Evolutionary conservation across 1,140 invertebrate genomes (phyloP).

Genomic region (Eubasilissa regina): DNA sequence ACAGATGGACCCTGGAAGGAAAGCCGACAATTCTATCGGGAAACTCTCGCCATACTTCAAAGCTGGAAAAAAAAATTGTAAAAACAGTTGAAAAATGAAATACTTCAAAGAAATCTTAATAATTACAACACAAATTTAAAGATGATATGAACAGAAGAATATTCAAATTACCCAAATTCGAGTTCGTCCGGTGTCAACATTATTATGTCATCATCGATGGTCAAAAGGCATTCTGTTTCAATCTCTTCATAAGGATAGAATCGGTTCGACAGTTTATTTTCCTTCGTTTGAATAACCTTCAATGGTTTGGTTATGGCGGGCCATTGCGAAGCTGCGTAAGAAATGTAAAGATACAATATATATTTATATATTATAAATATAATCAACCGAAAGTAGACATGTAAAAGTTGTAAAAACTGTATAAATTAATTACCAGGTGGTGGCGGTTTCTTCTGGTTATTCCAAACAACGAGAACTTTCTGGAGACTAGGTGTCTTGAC

Average conservation of each 20-base stretch:
- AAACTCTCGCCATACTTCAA: constrained; percentile 94
- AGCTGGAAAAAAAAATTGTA: constrained; percentile 64
- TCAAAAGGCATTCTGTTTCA: constrained; percentile 92
- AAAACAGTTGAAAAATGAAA: constrained; percentile 2
- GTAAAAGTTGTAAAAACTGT: not conserved
- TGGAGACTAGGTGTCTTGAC: constrained; percentile 87
- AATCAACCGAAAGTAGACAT: constrained; percentile 18
- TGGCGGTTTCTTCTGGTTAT: constrained; percentile 91
- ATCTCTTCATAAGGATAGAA: constrained; percentile 95
- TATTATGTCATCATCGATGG: constrained; percentile 94
- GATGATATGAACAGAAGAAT: not conserved
- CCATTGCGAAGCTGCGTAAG: constrained; percentile 81
- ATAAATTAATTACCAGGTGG: constrained; percentile 78
- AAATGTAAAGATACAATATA: not conserved
- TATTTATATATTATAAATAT: not conserved
- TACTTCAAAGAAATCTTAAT: constrained; percentile 11
- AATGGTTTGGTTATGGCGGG: constrained; percentile 91
- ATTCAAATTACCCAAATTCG: constrained; percentile 85
- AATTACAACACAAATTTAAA: no score
- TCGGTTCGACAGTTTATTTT: constrained; percentile 94
- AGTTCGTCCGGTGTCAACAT: constrained; percentile 95
- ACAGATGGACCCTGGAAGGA: constrained; percentile 90
- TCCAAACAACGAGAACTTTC: constrained; percentile 94
- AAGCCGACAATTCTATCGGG: constrained; percentile 94
- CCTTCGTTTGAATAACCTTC: constrained; percentile 91